These are phyloP conservation scores for Heliopora coerulea DNA, from an alignment of 92 coral and sea anemone species.

Conservation along the genomic window DNA sequence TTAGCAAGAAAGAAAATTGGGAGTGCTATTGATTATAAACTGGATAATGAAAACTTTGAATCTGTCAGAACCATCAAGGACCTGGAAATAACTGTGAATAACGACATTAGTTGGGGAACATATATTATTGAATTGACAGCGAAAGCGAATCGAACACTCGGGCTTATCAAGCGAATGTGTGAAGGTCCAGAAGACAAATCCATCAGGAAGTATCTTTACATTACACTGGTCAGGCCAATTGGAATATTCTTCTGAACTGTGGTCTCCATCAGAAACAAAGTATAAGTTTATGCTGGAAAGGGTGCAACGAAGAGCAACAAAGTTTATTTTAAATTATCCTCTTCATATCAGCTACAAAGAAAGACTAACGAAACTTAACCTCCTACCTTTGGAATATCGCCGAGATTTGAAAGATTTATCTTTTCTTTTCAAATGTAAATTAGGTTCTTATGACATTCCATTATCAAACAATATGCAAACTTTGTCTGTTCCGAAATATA, in stretches of 20 bases:
- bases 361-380: too few species aligned
- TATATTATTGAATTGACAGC: conserved; percentile 24
- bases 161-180: conserved; percentile 38
- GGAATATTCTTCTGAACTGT: conserved; percentile 39
- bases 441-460: too few species aligned
- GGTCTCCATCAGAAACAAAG: conserved; percentile 40
- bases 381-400: too few species aligned
- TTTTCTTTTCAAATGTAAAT: too few species aligned
- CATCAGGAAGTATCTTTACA: conserved; percentile 40
- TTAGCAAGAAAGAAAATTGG: conserved; percentile 15
- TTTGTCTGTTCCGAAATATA: too few species aligned
- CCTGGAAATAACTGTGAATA: conserved; percentile 11
- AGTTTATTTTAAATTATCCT: neutral
- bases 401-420: too few species aligned
- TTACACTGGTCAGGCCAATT: conserved; percentile 45
- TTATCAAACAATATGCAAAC: too few species aligned
- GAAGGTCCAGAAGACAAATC: conserved; percentile 34
- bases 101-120: conserved; percentile 26
- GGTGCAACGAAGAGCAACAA: conserved; percentile 42
- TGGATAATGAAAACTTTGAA: conserved; percentile 21
- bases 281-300: conserved; percentile 26
- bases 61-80: conserved; percentile 32
- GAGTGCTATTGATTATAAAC: conserved; percentile 7
- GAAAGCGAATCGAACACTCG: conserved; percentile 45
- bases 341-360: neutral